These are phyloP conservation scores for Myoxocephalus aenaeus DNA, from an alignment of 2,797 vertebrate species.

Conservation along the genomic window DNA sequence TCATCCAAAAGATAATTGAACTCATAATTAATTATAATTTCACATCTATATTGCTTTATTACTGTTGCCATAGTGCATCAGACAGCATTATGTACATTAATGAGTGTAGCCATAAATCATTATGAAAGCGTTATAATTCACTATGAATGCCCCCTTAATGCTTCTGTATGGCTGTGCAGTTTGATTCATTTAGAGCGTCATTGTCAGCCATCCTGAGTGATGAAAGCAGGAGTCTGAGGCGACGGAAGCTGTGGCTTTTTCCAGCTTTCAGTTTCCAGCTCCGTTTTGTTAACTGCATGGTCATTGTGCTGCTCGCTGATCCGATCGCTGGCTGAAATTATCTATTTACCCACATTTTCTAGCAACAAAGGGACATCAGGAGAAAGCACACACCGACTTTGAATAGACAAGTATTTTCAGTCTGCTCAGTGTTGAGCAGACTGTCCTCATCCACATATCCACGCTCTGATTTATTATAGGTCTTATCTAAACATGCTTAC, in stretches of 20 bases:
- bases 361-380: constrained; percentile 30
- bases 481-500: neutral
- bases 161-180: constrained; percentile 4
- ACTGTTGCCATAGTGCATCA: neutral
- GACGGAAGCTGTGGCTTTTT: constrained; percentile 17
- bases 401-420: constrained; percentile 15
- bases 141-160: neutral
- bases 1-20: neutral
- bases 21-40: neutral
- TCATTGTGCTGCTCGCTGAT: constrained; percentile 54
- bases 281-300: constrained; percentile 41
- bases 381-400: constrained; percentile 12
- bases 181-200: constrained; percentile 14
- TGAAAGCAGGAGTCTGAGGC: constrained; percentile 16
- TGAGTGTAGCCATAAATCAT: constrained; percentile 3
- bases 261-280: constrained; percentile 31
- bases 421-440: neutral
- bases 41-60: neutral
- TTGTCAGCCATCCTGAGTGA: constrained; percentile 11
- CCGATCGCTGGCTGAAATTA: constrained; percentile 39
- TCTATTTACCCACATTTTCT: constrained; percentile 38
- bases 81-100: neutral
- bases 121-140: neutral
- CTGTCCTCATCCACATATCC: neutral
- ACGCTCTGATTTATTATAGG: neutral